phyloP scores from a whole-genome alignment of 2,888 invertebrate species.

The Rhogogaster chlorosoma region DNA sequence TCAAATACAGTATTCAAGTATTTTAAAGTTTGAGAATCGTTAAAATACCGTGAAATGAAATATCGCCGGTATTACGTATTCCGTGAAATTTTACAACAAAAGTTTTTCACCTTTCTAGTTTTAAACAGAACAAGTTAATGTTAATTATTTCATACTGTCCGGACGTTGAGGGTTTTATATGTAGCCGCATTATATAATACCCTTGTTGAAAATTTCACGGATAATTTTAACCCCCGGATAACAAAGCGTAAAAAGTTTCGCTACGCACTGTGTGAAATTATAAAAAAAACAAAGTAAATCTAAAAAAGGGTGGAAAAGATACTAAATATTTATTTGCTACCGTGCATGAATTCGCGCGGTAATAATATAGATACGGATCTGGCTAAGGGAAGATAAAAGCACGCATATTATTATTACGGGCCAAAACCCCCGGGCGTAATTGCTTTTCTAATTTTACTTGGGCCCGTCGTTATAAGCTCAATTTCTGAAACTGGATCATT shows the following conservation, averaged over 20 bases:
- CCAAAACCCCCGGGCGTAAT: neutral
- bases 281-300: neutral
- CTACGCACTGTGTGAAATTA: neutral
- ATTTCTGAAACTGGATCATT: neutral
- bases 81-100: neutral
- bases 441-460: constrained; percentile 1
- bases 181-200: neutral
- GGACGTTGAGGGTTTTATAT: neutral
- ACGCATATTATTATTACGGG: neutral
- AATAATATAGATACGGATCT: neutral
- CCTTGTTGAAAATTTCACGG: neutral
- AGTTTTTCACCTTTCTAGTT: neutral
- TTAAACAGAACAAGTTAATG: neutral
- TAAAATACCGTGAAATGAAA: neutral
- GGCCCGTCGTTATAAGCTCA: neutral
- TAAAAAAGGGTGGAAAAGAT: neutral
- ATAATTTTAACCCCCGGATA: constrained; percentile 2
- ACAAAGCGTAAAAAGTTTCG: neutral
- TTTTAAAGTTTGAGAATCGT: neutral
- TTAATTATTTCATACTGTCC: neutral
- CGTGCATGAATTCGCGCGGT: neutral
- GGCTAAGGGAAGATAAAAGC: neutral
- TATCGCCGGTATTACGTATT: neutral
- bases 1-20: neutral
- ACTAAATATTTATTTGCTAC: constrained; percentile 11